Base-by-base conservation (phyloP, 2,113 vertebrate species). In the Apteryx mantelli region DNA sequence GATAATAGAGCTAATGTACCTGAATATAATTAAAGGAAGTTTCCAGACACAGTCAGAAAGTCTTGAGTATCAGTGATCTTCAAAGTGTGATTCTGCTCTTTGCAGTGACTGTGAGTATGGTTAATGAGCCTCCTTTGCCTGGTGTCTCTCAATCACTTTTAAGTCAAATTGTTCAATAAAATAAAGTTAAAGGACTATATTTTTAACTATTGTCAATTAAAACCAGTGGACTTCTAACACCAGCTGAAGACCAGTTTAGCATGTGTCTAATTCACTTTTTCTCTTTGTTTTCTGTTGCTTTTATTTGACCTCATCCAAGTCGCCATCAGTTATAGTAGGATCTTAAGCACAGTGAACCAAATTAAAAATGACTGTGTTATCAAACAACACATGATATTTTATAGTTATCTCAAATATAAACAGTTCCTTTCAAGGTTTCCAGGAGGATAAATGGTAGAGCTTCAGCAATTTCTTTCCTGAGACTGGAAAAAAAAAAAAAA, bases 31-130 rank as follows among this genome's bases (percentile, higher is more conserved):
- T 79, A 32, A 14, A 61, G 50, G 55, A 69, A 30, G 38, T 74
- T 79, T 79, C n/a, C 32, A 79, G 60, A 18, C 74, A n/a, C 38
- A 46, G 16, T 9, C 1, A 0, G 69, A 22, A 4, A 46, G 20
- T 56, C 38, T 22, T 55, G 36, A 55, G 24, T 17, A 48, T 58
- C 68, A 42, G 11, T 1, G 5, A 12, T 70, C 38, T 40, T 81
- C 21, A 64, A 32, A 2, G 2, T 6, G 3, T 60, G 60, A 53
- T 91, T 60, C 52, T 60, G 24, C 34, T 76, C 24, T 77, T 13
- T 1, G 2, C 34, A 53, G 46, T 1, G 16, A 64, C 26, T 70
- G 50, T n/a, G 56, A 21, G 28, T 1, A 1, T 18, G 7, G 24
- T 64, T 90, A 32, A 68, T 61, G 20, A 63, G 13, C 61, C 11